Conservation (phyloP, 2,113 vertebrate genomes). For the Dasyurus viverrinus region DNA sequence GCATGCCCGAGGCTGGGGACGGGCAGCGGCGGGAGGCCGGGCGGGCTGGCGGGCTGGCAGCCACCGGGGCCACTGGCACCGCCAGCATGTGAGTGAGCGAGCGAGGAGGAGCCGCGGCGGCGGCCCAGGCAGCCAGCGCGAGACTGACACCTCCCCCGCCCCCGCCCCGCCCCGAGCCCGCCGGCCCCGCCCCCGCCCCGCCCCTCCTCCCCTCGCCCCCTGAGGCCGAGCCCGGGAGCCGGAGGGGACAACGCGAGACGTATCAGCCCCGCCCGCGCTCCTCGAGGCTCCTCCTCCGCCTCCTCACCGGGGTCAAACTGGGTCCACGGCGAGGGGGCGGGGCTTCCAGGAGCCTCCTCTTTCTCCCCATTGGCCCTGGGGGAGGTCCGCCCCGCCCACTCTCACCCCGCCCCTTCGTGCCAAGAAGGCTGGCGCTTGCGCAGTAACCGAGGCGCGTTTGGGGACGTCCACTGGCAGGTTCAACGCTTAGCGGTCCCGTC, state of each 20-base stretch:
- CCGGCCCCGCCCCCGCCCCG: conserved; percentile 41
- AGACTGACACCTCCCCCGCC: conserved; percentile 72
- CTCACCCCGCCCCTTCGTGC: conserved; percentile 43
- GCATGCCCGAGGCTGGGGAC: neutral
- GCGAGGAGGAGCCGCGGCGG: conserved; percentile 34
- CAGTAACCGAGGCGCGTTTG: neutral
- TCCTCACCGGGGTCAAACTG: conserved; percentile 71
- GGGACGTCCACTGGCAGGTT: neutral
- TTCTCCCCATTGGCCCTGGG: conserved; percentile 61
- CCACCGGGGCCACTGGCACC: conserved; percentile 30
- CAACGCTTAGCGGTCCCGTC: neutral
- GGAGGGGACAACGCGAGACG: neutral
- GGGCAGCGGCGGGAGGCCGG: conserved; percentile 38
- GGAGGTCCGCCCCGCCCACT: conserved; percentile 34
- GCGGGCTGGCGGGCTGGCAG: conserved; percentile 32
- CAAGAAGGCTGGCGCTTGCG: conserved; percentile 55
- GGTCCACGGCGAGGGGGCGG: conserved; percentile 65
- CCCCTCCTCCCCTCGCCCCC: neutral
- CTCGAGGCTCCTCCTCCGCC: conserved; percentile 56
- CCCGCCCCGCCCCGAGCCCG: conserved; percentile 55
- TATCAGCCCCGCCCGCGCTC: conserved; percentile 45
- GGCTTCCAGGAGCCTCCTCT: neutral
- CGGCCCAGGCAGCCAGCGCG: conserved; percentile 44
- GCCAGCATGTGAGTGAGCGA: conserved; percentile 3
- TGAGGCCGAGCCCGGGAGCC: neutral